Percentiles rank a stretch among this genome's conserved stretches.
Conservation (phyloP, 2,888 invertebrate species). For the Dioctria rufipes region DNA sequence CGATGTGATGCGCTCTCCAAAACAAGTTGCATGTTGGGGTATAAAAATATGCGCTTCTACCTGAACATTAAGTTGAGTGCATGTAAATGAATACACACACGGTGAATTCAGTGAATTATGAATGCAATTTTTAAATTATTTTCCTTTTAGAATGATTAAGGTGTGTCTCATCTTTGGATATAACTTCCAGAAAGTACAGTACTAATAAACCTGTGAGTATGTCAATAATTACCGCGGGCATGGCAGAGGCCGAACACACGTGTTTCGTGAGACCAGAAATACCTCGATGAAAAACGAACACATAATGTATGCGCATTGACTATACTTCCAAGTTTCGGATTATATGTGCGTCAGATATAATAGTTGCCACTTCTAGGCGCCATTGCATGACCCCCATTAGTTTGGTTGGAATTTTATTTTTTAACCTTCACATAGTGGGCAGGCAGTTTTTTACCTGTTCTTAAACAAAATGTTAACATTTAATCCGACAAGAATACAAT, state of each 20-base stretch:
- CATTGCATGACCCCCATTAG: neutral
- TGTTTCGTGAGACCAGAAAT: neutral
- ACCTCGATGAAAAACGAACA: neutral
- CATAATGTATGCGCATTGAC: neutral
- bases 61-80: constrained; percentile 41
- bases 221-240: constrained; percentile 31
- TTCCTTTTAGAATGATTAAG: constrained; percentile 72
- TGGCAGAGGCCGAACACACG: constrained; percentile 2
- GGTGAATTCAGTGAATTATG: constrained; percentile 65
- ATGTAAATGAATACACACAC: constrained; percentile 34
- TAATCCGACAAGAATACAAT: constrained; percentile 39
- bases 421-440: constrained; percentile 29
- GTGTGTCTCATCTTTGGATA: constrained; percentile 65
- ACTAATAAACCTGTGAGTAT: constrained; percentile 42
- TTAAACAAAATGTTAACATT: constrained; percentile 32
- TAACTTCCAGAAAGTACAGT: constrained; percentile 41
- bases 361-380: constrained; percentile 18
- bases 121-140: constrained; percentile 70
- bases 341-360: constrained; percentile 16
- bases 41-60: constrained; percentile 10
- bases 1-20: neutral
- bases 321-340: constrained; percentile 19
- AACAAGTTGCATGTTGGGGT: constrained; percentile 50
- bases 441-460: neutral
- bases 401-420: neutral